Evolutionary conservation across 2,888 invertebrate species (phyloP).

Genomic region (Kryphioiulus occultus): DNA sequence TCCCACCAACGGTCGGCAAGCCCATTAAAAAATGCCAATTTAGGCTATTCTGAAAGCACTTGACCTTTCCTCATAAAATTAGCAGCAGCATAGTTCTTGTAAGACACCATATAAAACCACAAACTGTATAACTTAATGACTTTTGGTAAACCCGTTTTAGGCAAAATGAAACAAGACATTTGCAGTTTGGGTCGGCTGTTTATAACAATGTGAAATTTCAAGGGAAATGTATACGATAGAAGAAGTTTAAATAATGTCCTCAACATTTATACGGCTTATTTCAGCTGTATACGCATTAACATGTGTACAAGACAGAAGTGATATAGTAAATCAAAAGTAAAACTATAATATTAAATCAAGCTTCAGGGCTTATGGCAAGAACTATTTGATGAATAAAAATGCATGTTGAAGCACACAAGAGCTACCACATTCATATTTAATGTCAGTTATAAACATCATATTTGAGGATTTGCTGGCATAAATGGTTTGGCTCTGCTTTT

Average conservation of each 20-base stretch:
- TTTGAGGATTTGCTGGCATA: neutral
- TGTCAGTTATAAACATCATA: neutral
- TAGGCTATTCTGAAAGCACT: neutral
- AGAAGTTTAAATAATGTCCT: neutral
- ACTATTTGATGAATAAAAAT: neutral
- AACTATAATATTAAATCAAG: neutral
- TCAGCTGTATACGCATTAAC: neutral
- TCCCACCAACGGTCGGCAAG: neutral
- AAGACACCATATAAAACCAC: neutral
- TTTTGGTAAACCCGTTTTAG: neutral
- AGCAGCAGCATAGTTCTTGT: neutral
- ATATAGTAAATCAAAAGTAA: neutral
- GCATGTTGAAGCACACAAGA: neutral
- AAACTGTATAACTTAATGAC: neutral
- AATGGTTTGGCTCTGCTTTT: neutral
- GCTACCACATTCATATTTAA: neutral
- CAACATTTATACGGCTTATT: neutral
- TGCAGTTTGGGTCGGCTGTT: neutral
- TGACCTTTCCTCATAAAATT: neutral
- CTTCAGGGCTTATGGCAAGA: neutral
- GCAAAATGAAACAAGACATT: neutral
- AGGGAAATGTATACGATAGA: neutral
- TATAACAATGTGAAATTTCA: neutral
- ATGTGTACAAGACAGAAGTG: neutral
- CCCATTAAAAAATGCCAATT: neutral